Evolutionary conservation across 2,888 invertebrate genomes (phyloP), one percentile per base, ranked within the genome.

Genomic region (Oscheius sp.): DNA sequence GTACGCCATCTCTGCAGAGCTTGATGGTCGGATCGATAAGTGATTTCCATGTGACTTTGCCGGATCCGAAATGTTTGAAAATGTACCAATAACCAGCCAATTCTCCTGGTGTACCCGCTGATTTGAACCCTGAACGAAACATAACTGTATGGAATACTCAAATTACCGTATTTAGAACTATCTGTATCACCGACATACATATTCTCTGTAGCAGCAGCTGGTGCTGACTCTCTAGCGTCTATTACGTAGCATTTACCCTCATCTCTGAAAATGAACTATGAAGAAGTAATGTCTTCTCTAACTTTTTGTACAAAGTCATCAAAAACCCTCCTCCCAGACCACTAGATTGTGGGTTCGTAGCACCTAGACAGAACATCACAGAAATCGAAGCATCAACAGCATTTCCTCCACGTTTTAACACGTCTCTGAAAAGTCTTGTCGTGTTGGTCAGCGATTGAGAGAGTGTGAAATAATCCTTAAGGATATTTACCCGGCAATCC

Each of bases 311-410:
- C 73, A 94, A 92, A 0, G 94, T 94, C 90, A 94, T 93, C 48
- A 95, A 90, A 90, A 95, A 95, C 13, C 96, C 96, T 59, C 96
- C 96, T 3, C 96, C 95, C 4, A 96, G 90, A 0, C 96, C 96
- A 93, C 93, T 94, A 85, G 94, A 93, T 90, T 96, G 95, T 4
- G 94, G 93, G 89, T 94, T 93, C 2, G 93, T 92, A 4, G 95
- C 91, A 0, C 96, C 95, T 89, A 95, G 94, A 89, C 96, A 96
- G 84, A 96, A 92, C 60, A 95, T 89, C 0, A 94, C 92, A 0
- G 95, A 94, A 84, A 96, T 93, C 0, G 94, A 94, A 0, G 95
- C 94, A 89, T 96, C 96, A 2, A 94, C 94, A 0, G 94, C 95
- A 70, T 90, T 89, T n/a, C 90, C 90, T 10, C 89, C 93, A 86